Evolutionary conservation across 2,113 vertebrate species (phyloP).

Genomic region (Andinoacara biseriatus): DNA sequence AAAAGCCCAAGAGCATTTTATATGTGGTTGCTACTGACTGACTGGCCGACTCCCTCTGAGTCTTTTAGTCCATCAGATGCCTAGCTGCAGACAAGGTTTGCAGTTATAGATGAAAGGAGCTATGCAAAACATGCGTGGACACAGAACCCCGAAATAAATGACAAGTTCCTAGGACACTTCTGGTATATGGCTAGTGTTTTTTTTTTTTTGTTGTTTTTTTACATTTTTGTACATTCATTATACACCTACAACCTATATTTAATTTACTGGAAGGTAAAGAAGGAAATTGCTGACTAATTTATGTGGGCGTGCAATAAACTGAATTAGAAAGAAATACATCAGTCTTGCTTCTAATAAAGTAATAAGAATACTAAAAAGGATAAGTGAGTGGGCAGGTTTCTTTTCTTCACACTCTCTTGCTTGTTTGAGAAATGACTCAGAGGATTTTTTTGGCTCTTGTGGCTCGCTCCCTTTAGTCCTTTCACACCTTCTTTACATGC

Average conservation of each 20-base stretch:
- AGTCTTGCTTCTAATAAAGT: background rate
- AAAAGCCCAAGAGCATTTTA: slow-evolving; percentile 10
- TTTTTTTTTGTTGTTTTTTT: too few relatives aligned
- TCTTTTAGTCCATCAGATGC: background rate
- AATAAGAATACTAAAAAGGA: background rate
- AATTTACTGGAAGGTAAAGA: background rate
- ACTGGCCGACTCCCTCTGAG: background rate
- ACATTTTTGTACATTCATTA: background rate
- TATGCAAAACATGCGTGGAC: background rate
- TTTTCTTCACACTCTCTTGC: background rate
- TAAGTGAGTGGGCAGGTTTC: background rate
- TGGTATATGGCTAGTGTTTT: background rate
- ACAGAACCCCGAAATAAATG: background rate
- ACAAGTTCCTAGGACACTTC: background rate
- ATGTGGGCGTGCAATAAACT: background rate
- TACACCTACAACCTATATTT: background rate
- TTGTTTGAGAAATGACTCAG: background rate
- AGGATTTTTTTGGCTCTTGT: background rate
- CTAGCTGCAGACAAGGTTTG: background rate
- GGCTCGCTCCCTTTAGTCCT: background rate
- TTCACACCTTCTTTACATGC: slow-evolving; percentile 3
- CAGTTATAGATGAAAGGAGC: background rate
- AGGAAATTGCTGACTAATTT: background rate
- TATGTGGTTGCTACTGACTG: slow-evolving; percentile 28
- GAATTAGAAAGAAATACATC: background rate